Evolutionary conservation across 2,888 invertebrate species (phyloP).

Genomic region (Parasteatoda lunata): DNA sequence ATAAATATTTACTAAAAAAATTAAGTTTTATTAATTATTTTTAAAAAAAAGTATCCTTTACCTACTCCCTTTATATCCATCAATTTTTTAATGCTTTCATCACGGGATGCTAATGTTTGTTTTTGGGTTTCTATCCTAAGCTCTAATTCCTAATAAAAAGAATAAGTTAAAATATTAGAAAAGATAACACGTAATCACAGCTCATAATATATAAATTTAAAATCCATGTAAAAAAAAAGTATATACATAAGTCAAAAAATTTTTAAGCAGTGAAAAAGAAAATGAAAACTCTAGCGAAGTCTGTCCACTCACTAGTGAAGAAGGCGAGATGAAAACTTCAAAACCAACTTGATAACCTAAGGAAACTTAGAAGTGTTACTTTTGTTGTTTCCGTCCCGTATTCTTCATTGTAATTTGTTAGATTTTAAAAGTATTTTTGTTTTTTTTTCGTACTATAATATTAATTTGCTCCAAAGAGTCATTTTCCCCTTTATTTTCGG

Average conservation of each 20-base stretch:
- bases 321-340: too few relatives aligned
- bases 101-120: conserved; percentile 95
- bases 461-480: too few relatives aligned
- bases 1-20: too few relatives aligned
- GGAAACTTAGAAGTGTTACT: not conserved
- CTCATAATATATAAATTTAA: too few relatives aligned
- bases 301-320: too few relatives aligned
- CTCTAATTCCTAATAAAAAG: conserved; percentile 87
- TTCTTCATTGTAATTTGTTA: too few relatives aligned
- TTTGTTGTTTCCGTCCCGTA: not conserved
- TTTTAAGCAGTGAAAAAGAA: not conserved
- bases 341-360: not conserved
- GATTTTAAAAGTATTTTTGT: too few relatives aligned
- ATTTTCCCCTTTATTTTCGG: too few relatives aligned
- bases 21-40: too few relatives aligned
- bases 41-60: conserved; percentile 41
- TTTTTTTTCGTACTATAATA: too few relatives aligned
- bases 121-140: conserved; percentile 98
- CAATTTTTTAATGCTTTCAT: conserved; percentile 98
- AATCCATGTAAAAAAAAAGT: too few relatives aligned
- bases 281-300: too few relatives aligned
- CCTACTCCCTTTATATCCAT: conserved; percentile 98
- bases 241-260: not conserved
- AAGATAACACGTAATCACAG: not conserved
- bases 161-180: not conserved